Evolutionary conservation across 2,797 vertebrate species (phyloP).

Genomic region (Dermochelys coriacea): DNA sequence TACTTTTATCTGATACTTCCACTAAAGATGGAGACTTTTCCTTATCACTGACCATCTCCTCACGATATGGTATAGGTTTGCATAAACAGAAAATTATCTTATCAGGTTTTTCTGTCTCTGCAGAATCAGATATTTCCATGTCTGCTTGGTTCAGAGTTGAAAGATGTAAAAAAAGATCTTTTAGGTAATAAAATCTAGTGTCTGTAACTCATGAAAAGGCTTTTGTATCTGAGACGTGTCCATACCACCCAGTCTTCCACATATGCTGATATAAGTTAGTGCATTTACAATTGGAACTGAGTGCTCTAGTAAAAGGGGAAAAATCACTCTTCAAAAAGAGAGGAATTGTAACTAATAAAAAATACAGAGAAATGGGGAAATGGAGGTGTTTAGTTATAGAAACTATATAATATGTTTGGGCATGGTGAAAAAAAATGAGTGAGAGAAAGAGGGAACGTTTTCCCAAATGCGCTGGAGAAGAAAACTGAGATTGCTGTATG

Average conservation of each 20-base stretch:
- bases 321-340: not conserved
- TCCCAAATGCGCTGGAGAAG: not conserved
- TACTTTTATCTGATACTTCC: not conserved
- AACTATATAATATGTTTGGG: not conserved
- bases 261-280: not conserved
- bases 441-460: not conserved
- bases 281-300: not conserved
- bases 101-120: not conserved
- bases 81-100: accelerated
- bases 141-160: accelerated
- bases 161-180: not conserved
- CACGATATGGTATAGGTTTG: not conserved
- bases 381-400: not conserved
- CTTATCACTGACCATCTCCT: not conserved
- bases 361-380: not conserved
- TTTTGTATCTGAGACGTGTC: not conserved
- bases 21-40: not conserved
- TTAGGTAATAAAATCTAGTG: not conserved
- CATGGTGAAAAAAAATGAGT: not conserved
- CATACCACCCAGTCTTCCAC: not conserved
- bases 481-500: not conserved
- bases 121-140: not conserved
- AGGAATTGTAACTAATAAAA: not conserved
- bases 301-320: not conserved
- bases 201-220: not conserved